Percentiles rank a stretch among this genome's conserved stretches.
Conservation (phyloP, 1,140 invertebrate genomes). For the Pectinophora gossypiella region DNA sequence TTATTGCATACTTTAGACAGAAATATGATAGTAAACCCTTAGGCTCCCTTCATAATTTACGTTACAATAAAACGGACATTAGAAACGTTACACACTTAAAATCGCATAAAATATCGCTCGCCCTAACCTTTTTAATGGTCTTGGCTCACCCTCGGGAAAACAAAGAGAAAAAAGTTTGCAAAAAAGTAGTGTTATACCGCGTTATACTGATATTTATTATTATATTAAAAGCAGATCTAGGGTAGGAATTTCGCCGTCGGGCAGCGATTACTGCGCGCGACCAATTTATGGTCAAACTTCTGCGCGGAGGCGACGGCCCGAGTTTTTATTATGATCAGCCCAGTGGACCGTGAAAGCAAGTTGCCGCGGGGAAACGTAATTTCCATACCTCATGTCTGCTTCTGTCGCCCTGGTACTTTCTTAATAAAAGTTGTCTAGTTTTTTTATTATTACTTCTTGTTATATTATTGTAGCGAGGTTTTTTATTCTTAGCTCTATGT, state of each 20-base stretch:
- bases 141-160: conserved; percentile 57
- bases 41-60: conserved; percentile 26
- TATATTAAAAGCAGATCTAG: conserved; percentile 67
- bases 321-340: conserved; percentile 77
- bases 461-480: no score
- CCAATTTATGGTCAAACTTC: conserved; percentile 77
- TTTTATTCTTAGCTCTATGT: no score
- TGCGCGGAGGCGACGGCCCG: conserved; percentile 68
- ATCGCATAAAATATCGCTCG: conserved; percentile 61
- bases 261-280: conserved; percentile 60
- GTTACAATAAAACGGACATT: conserved; percentile 47
- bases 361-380: conserved; percentile 64
- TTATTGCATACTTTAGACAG: neutral
- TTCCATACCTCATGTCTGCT: conserved; percentile 73
- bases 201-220: conserved; percentile 68
- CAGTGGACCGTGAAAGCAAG: conserved; percentile 76
- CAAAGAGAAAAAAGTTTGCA: conserved; percentile 61
- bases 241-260: conserved; percentile 60
- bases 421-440: conserved; percentile 57
- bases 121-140: conserved; percentile 70
- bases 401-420: conserved; percentile 67
- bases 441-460: conserved; percentile 8
- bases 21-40: neutral
- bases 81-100: conserved; percentile 65
- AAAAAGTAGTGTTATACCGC: conserved; percentile 56